These are phyloP conservation scores for Homalodisca vitripennis DNA, from an alignment of 1,140 invertebrate species.

Conservation along the genomic window DNA sequence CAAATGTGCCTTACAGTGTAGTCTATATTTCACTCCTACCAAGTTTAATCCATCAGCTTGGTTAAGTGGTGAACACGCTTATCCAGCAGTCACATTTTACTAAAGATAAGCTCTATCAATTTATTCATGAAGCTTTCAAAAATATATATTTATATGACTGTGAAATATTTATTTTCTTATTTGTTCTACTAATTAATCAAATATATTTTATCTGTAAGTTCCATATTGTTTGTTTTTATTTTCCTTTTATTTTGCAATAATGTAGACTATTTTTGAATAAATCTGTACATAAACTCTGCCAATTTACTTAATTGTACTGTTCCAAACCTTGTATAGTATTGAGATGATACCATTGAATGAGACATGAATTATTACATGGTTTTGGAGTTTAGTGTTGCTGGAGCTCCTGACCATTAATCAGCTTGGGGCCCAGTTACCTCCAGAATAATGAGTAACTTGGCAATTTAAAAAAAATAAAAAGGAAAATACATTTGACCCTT, in stretches of 20 bases:
- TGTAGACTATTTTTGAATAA: conserved; percentile 13
- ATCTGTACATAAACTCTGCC: conserved; percentile 2
- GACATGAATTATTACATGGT: too few relatives aligned
- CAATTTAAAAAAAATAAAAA: too few relatives aligned
- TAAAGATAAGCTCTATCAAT: background rate
- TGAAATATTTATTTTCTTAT: background rate
- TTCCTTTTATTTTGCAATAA: conserved; percentile 11
- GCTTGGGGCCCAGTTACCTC: too few relatives aligned
- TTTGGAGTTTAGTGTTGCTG: too few relatives aligned
- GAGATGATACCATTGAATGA: too few relatives aligned
- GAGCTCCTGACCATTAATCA: too few relatives aligned
- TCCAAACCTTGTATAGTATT: too few relatives aligned
- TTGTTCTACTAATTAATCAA: background rate
- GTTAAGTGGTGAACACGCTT: background rate
- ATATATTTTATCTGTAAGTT: conserved; percentile 9
- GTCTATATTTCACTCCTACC: too few relatives aligned
- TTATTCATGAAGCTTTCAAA: background rate
- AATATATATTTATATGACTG: background rate
- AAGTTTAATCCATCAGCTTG: too few relatives aligned
- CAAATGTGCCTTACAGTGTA: background rate
- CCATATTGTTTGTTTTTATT: background rate
- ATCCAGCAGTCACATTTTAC: background rate
- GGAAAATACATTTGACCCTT: too few relatives aligned
- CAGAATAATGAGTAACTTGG: too few relatives aligned
- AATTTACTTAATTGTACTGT: too few relatives aligned